Conservation (phyloP, 2,113 vertebrate genomes). For the Fregata magnificens region DNA sequence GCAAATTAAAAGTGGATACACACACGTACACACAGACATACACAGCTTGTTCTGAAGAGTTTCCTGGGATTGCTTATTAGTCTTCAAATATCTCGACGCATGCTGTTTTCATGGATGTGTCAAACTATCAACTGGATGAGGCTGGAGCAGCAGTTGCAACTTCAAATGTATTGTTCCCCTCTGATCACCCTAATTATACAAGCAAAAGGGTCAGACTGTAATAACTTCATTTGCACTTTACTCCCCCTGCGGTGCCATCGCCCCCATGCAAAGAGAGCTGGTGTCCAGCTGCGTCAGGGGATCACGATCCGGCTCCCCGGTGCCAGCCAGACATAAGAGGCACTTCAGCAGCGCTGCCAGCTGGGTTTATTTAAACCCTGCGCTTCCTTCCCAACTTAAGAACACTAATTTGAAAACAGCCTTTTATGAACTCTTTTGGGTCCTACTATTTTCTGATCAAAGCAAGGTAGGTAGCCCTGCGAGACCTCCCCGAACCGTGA, state of each 20-base stretch:
- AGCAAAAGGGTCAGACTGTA: background rate
- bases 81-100: background rate
- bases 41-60: background rate
- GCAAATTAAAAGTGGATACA: background rate
- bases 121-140: background rate
- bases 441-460: background rate
- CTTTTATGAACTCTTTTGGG: background rate
- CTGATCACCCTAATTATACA: background rate
- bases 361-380: background rate
- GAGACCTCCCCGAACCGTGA: background rate
- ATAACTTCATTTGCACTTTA: background rate
- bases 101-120: background rate
- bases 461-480: background rate
- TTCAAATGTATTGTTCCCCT: background rate
- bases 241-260: background rate
- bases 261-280: background rate
- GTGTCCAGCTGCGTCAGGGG: background rate
- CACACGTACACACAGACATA: background rate
- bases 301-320: accelerated
- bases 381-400: background rate
- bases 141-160: background rate
- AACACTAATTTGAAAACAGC: background rate
- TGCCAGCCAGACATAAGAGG: background rate
- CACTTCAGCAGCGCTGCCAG: background rate
- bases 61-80: background rate